Evolutionary conservation across 2,797 vertebrate species (phyloP).

Genomic region (Aldrovandia affinis): DNA sequence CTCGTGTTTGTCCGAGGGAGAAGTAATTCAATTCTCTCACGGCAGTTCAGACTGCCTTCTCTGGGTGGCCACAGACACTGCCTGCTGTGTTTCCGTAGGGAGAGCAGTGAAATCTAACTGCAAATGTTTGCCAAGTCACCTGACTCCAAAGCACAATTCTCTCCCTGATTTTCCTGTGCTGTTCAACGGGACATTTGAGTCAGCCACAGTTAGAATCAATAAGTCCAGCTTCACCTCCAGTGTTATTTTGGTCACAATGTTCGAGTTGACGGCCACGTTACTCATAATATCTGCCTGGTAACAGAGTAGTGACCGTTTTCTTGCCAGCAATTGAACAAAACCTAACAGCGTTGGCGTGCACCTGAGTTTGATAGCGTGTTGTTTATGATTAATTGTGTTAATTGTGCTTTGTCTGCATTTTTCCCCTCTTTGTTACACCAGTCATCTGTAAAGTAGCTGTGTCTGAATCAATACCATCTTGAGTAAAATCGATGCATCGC

Average conservation of each 20-base stretch:
- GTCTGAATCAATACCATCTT: too few relatives aligned
- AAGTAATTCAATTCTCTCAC: not conserved
- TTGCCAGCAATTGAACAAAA: not conserved
- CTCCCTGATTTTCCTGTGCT: conserved; percentile 36
- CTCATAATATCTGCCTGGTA: conserved; percentile 9
- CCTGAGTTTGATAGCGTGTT: not conserved
- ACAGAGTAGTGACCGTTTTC: not conserved
- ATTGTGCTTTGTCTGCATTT: not conserved
- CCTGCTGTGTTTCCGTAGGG: not conserved
- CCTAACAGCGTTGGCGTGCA: not conserved
- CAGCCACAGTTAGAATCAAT: conserved; percentile 21
- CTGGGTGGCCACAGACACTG: not conserved
- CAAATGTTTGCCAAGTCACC: conserved; percentile 54
- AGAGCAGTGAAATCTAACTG: conserved; percentile 21
- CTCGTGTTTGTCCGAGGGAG: not conserved
- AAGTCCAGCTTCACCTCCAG: conserved; percentile 12
- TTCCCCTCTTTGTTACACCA: not conserved
- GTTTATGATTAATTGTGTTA: too few relatives aligned
- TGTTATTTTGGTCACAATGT: conserved; percentile 6
- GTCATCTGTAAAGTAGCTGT: too few relatives aligned
- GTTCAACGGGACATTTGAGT: conserved; percentile 33
- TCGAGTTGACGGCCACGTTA: conserved; percentile 5
- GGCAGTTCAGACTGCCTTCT: not conserved
- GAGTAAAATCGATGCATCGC: too few relatives aligned
- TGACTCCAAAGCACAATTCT: conserved; percentile 34